Percentiles rank a stretch among this genome's conserved stretches.
Conservation (phyloP, 2,113 vertebrate species). For the Cairina moschata region DNA sequence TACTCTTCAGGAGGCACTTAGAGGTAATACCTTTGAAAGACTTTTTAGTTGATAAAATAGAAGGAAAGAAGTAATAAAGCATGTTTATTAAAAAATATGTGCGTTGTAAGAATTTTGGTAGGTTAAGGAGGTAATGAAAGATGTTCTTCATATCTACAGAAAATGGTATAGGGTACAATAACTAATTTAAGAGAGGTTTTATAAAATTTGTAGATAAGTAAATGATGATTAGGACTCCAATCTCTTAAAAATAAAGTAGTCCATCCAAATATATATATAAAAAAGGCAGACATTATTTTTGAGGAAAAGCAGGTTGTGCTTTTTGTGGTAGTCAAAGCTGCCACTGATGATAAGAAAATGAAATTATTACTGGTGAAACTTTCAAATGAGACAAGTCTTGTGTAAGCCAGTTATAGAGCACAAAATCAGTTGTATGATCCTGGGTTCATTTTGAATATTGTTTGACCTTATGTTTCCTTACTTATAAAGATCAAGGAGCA, state of each 20-base stretch:
- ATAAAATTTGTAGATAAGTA: not conserved
- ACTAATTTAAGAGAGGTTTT: not conserved
- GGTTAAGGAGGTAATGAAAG: not conserved
- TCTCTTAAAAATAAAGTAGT: not conserved
- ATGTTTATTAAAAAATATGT: not conserved
- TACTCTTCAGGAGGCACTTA: not conserved
- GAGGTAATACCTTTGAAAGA: not conserved
- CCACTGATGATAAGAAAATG: no score
- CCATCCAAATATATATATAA: not conserved
- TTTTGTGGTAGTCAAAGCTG: not conserved
- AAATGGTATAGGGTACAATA: no score
- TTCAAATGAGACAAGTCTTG: not conserved
- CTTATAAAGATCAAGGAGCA: not conserved
- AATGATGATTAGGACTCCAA: not conserved
- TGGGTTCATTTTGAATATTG: not conserved
- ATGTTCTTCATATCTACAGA: no score
- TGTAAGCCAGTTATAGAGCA: not conserved
- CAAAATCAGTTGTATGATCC: no score
- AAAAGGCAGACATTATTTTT: not conserved
- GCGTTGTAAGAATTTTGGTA: not conserved
- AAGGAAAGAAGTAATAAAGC: not conserved
- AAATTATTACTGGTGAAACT: not conserved
- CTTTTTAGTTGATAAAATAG: not conserved
- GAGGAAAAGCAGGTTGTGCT: not conserved
- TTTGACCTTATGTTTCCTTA: not conserved